These are phyloP conservation scores for Collichthys lucidus DNA, from an alignment of 2,113 vertebrate species.

Conservation along the genomic window DNA sequence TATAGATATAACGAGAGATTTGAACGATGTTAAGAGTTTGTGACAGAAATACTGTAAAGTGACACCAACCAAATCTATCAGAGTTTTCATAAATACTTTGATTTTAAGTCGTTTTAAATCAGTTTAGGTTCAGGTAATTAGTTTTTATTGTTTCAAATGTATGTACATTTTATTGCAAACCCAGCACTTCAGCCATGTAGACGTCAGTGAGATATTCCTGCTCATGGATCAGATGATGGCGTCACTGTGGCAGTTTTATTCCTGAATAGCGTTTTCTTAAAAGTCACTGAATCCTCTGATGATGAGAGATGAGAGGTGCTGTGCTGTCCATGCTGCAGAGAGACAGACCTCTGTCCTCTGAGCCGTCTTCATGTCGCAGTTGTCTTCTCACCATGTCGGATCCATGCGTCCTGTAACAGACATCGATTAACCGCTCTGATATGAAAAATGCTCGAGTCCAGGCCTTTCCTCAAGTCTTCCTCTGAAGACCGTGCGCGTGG, in stretches of 20 bases:
- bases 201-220: not conserved
- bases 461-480: conserved; percentile 22
- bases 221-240: not conserved
- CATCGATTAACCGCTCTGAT: conserved; percentile 61
- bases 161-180: too few relatives aligned
- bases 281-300: not conserved
- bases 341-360: not conserved
- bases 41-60: too few relatives aligned
- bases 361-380: not conserved
- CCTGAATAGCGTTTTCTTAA: too few relatives aligned
- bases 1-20: too few relatives aligned
- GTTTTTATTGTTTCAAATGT: too few relatives aligned
- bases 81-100: too few relatives aligned
- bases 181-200: too few relatives aligned
- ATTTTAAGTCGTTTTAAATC: too few relatives aligned
- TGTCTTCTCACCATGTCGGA: conserved; percentile 53
- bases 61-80: too few relatives aligned
- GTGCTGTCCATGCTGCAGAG: not conserved
- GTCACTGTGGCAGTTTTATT: too few relatives aligned
- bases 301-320: not conserved
- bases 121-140: too few relatives aligned
- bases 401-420: conserved; percentile 33
- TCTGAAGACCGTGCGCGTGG: conserved; percentile 26
- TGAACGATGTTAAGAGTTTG: too few relatives aligned
- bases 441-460: conserved; percentile 52